Percentiles rank a stretch among this genome's conserved stretches.
phyloP scores from a whole-genome alignment of 2,888 invertebrate species.

The Cheilosia impressa region DNA sequence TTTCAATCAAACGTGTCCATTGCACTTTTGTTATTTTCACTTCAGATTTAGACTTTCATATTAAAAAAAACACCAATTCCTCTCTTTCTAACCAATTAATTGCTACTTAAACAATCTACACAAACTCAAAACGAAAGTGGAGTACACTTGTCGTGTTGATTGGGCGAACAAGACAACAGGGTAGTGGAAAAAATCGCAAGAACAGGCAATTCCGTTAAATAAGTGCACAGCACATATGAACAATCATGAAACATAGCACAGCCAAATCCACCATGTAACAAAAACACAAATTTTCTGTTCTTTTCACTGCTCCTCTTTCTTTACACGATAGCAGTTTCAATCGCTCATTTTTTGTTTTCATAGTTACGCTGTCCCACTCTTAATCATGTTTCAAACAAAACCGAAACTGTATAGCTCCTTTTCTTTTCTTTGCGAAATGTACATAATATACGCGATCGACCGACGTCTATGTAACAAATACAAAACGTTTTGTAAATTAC shows the following conservation, averaged over 20 bases:
- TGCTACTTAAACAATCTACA: neutral
- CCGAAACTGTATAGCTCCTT: slow-evolving; percentile 12
- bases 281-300: neutral
- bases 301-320: neutral
- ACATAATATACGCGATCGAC: slow-evolving; percentile 12
- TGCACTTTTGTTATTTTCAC: slow-evolving; percentile 31
- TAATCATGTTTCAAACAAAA: neutral
- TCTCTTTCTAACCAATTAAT: neutral
- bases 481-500: slow-evolving; percentile 27
- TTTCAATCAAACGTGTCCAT: slow-evolving; percentile 20
- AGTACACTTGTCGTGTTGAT: neutral
- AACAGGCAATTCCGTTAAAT: slow-evolving; percentile 49
- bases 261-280: neutral
- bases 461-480: slow-evolving; percentile 13
- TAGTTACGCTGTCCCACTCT: slow-evolving; percentile 17
- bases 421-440: slow-evolving; percentile 31
- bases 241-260: neutral
- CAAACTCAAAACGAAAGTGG: slow-evolving; percentile 2
- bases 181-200: slow-evolving; percentile 14
- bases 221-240: slow-evolving; percentile 40
- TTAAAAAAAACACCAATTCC: neutral
- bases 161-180: neutral
- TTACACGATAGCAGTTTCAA: neutral
- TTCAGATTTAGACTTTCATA: slow-evolving; percentile 12
- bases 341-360: neutral